These are phyloP conservation scores for Lysandra bellargus DNA, from an alignment of 2,888 invertebrate species.

Conservation along the genomic window DNA sequence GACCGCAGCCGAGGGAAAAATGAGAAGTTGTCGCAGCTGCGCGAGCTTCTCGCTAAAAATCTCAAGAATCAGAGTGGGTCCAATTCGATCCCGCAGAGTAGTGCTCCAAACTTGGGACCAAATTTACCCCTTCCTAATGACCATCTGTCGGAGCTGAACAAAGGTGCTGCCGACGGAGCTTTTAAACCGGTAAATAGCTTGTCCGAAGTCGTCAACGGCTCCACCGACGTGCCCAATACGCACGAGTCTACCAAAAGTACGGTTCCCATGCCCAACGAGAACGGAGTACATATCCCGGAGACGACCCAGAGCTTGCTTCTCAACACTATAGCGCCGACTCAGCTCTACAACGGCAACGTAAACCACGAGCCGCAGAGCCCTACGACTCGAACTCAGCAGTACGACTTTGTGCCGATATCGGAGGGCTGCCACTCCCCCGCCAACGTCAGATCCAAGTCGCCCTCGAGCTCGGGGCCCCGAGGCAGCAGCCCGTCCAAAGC, in stretches of 20 bases:
- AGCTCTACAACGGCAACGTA: conserved; percentile 64
- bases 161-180: conserved; percentile 57
- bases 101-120: conserved; percentile 24
- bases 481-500: conserved; percentile 66
- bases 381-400: conserved; percentile 88
- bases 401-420: conserved; percentile 93
- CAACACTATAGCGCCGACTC: conserved; percentile 50
- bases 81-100: conserved; percentile 39
- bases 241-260: conserved; percentile 50
- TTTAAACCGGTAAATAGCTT: conserved; percentile 59
- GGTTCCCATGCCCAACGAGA: conserved; percentile 55
- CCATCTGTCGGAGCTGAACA: conserved; percentile 50
- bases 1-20: conserved; percentile 78
- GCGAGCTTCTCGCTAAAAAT: conserved; percentile 86
- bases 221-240: conserved; percentile 46
- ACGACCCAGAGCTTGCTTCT: conserved; percentile 50
- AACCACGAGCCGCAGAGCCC: conserved; percentile 86
- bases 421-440: conserved; percentile 86
- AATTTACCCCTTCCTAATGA: conserved; percentile 49
- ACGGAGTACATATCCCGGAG: conserved; percentile 54
- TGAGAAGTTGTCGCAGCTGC: conserved; percentile 86
- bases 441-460: conserved; percentile 71
- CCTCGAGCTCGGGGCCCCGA: conserved; percentile 63
- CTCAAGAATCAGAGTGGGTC: conserved; percentile 74
- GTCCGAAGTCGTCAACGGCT: conserved; percentile 51